Evolutionary conservation across 1,140 invertebrate genomes (phyloP).

Genomic region (Popillia japonica): DNA sequence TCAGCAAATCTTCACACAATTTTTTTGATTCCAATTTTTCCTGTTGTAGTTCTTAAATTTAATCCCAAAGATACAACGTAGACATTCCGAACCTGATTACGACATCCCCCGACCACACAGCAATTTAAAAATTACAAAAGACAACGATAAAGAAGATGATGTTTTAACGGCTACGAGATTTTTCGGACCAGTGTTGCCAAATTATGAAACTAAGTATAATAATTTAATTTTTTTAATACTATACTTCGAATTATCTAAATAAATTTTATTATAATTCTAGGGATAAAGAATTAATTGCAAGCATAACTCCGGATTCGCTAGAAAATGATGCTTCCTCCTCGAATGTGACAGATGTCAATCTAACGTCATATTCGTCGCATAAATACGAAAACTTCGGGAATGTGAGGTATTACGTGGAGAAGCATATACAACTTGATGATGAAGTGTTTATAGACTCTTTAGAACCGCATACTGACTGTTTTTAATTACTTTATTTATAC

Average conservation of each 20-base stretch:
- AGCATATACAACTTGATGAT: neutral
- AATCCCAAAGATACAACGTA: conserved; percentile 50
- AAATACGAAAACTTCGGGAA: neutral
- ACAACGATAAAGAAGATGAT: conserved; percentile 46
- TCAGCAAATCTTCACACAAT: no score
- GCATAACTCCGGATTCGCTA: conserved; percentile 34
- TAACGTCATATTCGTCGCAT: conserved; percentile 5
- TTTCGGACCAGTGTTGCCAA: conserved; percentile 51
- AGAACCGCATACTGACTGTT: neutral
- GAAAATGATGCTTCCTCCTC: neutral
- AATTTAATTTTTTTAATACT: neutral
- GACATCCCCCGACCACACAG: conserved; percentile 60
- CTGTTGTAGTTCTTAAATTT: conserved; percentile 54
- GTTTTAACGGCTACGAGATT: conserved; percentile 53
- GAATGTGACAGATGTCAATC: neutral
- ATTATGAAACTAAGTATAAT: conserved; percentile 24
- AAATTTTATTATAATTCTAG: neutral
- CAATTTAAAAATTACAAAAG: conserved; percentile 50
- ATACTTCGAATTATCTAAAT: neutral
- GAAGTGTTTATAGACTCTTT: conserved; percentile 27
- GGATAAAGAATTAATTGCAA: neutral
- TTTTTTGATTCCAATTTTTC: conserved; percentile 37
- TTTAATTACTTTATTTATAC: neutral
- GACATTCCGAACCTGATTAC: conserved; percentile 61
- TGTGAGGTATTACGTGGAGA: neutral